Conservation (phyloP, 2,888 invertebrate genomes). For the Plebejus melissa region DNA sequence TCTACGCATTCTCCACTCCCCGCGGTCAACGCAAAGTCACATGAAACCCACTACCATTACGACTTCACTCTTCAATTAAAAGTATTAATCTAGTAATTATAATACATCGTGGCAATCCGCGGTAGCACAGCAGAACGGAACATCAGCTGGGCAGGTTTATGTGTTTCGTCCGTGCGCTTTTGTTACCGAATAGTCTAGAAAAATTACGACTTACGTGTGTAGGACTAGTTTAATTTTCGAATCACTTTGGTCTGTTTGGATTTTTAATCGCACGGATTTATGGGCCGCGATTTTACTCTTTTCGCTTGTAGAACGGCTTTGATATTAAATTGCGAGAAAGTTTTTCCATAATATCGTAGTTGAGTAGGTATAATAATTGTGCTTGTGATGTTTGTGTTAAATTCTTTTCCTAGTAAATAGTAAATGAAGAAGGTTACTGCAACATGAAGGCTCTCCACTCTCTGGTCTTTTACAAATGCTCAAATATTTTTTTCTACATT, state of each 20-base stretch:
- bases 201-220: conserved; percentile 40
- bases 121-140: conserved; percentile 38
- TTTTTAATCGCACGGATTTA: conserved; percentile 23
- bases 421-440: no score
- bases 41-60: not conserved
- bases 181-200: conserved; percentile 41
- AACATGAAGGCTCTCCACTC: no score
- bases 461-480: no score
- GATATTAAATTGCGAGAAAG: not conserved
- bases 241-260: conserved; percentile 34
- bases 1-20: no score
- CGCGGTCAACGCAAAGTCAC: no score
- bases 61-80: not conserved
- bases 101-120: conserved; percentile 30
- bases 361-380: no score
- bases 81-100: not conserved
- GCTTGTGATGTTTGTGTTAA: not conserved
- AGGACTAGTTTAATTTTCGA: conserved; percentile 37
- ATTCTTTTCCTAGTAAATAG: not conserved
- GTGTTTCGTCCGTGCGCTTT: conserved; percentile 41
- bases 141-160: conserved; percentile 41
- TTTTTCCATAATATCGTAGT: not conserved
- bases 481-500: no score
- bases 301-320: not conserved
- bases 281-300: not conserved